Base-by-base conservation (phyloP, 1,140 invertebrate genomes). In the Marisa cornuarietis region DNA sequence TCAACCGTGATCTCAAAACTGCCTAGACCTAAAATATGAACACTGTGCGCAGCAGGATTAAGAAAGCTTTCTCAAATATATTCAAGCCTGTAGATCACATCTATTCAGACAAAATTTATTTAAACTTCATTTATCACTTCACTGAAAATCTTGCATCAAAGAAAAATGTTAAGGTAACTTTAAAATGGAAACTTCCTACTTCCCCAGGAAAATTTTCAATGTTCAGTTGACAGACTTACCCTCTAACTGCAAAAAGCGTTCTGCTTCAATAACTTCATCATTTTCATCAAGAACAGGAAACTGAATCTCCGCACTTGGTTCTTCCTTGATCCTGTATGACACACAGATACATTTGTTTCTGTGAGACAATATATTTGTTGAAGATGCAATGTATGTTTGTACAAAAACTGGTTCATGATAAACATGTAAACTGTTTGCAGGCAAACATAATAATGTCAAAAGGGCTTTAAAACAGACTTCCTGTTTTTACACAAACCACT, bases 271-370 rank as follows among this genome's bases (percentile, higher is more conserved):
- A 18, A 87, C 85, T 78, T 89, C 88, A 80, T 89, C 87, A 81
- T 87, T 88, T 65, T 90, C 88, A 84, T 90, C 89, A 63, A 88
- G 76, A 76, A 88, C 87, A 78, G 91, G 90, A 82, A 92, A 91
- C 77, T 91, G 89, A 76, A 92, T 92, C 74, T 91, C 90, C 52
- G 91, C 87, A 65, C 87, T 84, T 58, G 90, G 84, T 81, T 91
- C 90, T 78, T 91, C 90, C 77, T 90, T 90, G 63, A 90, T 87
- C 54, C 90, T 90, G 79, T 24, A 79, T 74, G 22, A 75, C 22
- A 83, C 75, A 79, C 16, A 6, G 31, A 42, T 42, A 42, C 31
- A 42, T 42, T 42, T 42, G 31, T 42, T 42, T 42, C 6, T 0
- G 31, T 42, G 31, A 42, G 0, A 42, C 31, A 42, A 42, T 42